Conservation (phyloP, 1,140 invertebrate species). For the Drosophila pandora region DNA sequence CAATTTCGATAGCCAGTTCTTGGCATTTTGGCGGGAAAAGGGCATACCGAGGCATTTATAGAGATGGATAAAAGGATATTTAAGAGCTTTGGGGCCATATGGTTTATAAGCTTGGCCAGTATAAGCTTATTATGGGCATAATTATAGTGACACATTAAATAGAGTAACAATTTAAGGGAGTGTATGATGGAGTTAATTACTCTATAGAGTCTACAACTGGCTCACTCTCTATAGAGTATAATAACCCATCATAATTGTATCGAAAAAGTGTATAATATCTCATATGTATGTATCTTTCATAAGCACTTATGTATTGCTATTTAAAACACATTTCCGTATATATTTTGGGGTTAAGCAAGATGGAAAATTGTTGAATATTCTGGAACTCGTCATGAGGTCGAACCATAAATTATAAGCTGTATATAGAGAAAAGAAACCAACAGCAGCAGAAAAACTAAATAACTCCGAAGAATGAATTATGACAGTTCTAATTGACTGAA, state of each 20-base stretch:
- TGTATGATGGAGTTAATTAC: background rate
- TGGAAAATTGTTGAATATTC: slow-evolving; percentile 79
- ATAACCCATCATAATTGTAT: slow-evolving; percentile 28
- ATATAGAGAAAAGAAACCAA: slow-evolving; percentile 25
- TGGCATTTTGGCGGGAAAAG: slow-evolving; percentile 4
- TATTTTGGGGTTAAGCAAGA: slow-evolving; percentile 41
- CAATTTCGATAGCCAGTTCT: slow-evolving; percentile 54
- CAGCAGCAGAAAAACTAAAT: slow-evolving; percentile 64
- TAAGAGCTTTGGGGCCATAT: slow-evolving; percentile 23
- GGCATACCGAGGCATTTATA: background rate
- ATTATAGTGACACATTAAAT: slow-evolving; percentile 25
- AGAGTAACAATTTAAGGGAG: background rate
- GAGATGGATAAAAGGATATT: slow-evolving; percentile 27
- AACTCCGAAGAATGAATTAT: slow-evolving; percentile 83
- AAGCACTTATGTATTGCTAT: slow-evolving; percentile 24
- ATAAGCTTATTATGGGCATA: slow-evolving; percentile 26
- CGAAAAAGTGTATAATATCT: slow-evolving; percentile 47
- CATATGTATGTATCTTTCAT: slow-evolving; percentile 10
- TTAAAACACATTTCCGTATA: slow-evolving; percentile 40
- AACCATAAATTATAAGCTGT: slow-evolving; percentile 68
- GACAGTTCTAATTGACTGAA: slow-evolving; percentile 84
- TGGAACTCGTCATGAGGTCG: slow-evolving; percentile 81
- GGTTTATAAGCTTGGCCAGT: slow-evolving; percentile 11
- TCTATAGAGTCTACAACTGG: too few relatives aligned
- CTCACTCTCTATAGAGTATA: background rate